phyloP scores from a whole-genome alignment of 2,888 invertebrate genomes.

The Saturnia japonica region DNA sequence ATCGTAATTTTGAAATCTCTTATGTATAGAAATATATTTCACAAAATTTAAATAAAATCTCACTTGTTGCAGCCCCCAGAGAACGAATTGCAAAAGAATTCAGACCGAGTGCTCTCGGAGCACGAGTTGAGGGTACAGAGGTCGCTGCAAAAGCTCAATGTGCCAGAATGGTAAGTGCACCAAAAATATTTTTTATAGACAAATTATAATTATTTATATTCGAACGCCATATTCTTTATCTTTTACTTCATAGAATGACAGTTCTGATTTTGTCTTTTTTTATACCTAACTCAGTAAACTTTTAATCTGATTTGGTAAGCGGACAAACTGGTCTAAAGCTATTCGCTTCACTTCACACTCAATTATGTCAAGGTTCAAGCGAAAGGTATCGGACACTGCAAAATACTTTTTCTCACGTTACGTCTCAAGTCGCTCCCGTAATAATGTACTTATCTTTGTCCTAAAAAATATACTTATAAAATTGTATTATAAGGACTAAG shows the following conservation, averaged over 20 bases:
- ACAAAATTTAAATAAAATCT: slow-evolving; percentile 22
- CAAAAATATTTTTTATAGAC: neutral
- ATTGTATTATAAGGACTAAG: no score
- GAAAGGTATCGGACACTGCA: slow-evolving; percentile 44
- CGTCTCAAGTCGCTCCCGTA: no score
- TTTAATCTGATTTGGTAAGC: slow-evolving; percentile 9
- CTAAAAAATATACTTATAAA: no score
- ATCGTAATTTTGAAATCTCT: no score
- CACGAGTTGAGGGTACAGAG: slow-evolving; percentile 96
- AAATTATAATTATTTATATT: no score
- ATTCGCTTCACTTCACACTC: slow-evolving; percentile 37
- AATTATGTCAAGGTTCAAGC: slow-evolving; percentile 47
- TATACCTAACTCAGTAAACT: slow-evolving; percentile 1
- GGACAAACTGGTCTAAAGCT: slow-evolving; percentile 16
- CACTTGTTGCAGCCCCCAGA: slow-evolving; percentile 90
- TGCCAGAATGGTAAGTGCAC: slow-evolving; percentile 92
- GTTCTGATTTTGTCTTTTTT: neutral
- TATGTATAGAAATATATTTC: neutral
- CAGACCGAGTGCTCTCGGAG: slow-evolving; percentile 93
- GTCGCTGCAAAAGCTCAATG: slow-evolving; percentile 95
- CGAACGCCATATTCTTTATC: no score
- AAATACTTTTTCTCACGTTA: slow-evolving; percentile 33
- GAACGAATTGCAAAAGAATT: slow-evolving; percentile 95
- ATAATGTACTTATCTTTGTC: no score
- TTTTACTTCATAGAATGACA: neutral